Evolutionary conservation across 2,113 vertebrate species (phyloP), one percentile per base, ranked within the genome.

Genomic region (Orthonyx spaldingii): DNA sequence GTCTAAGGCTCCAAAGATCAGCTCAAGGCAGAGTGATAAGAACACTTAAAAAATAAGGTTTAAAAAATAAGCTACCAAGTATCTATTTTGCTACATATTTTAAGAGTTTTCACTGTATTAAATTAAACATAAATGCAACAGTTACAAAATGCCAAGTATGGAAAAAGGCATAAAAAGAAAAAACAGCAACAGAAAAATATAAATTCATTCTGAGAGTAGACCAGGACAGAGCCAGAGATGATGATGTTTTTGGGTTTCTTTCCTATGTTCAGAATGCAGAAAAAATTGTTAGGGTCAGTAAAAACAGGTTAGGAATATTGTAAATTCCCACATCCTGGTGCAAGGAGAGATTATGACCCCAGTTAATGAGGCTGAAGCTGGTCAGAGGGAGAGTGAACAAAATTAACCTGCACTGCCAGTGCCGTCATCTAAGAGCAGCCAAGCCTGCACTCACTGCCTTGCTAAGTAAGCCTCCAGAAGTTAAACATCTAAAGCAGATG

Each of bases 81-180:
- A 87, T 93, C 83, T 88, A 52, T 94, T 88, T 83, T 94, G 59
- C 52, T 69, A 59, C 44, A 75, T 74, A 93, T 86, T 95, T 94
- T 66, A 90, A 80, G 63, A 82, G 41, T n/a, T 93, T 96, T 81
- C 23, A 28, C 63, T 86, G 11, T 52, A 66, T 69, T 93, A 61
- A 92, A 92, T 94, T 83, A 88, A 95, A 88, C 46, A 81, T 90
- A 92, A 92, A 84, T 74, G 64, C 64, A 92, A 77, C 21, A 74
- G 42, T 65, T 57, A 91, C 46, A 83, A 95, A 94, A 87, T 79
- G 70, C 53, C 41, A 72, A 87, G 78, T 30, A 80, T 30, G 55
- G 27, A 50, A 97, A 91, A 94, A 87, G 39, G 19, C 57, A 93
- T 21, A 76, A 70, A 86, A 85, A 24, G 21, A 28, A 76, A 92